These are phyloP conservation scores for Ochropleura leucogaster DNA, from an alignment of 2,888 invertebrate genomes.

Conservation along the genomic window DNA sequence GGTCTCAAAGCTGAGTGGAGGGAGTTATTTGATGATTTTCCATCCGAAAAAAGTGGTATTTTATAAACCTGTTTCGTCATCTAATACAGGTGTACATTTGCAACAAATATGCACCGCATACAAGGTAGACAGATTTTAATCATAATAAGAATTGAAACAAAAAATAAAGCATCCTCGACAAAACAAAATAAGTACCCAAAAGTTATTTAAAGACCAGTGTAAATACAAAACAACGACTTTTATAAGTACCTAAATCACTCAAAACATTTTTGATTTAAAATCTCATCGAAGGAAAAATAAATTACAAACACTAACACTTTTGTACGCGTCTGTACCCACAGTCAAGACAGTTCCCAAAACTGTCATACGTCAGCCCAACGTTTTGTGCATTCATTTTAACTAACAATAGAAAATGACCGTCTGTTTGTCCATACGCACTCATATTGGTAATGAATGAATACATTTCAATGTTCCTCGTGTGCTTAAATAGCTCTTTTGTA, in stretches of 20 bases:
- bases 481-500: slow-evolving; percentile 51
- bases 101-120: not conserved
- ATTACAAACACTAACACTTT: not conserved
- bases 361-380: slow-evolving; percentile 34
- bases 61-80: not conserved
- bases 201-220: not conserved
- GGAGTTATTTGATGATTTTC: no score
- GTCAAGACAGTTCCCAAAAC: slow-evolving; percentile 19
- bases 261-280: slow-evolving; percentile 5
- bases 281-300: not conserved
- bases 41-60: not conserved
- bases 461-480: slow-evolving; percentile 37
- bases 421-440: slow-evolving; percentile 47
- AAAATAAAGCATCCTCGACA: not conserved
- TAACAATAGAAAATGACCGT: slow-evolving; percentile 44
- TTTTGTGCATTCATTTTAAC: slow-evolving; percentile 34
- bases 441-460: slow-evolving; percentile 44
- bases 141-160: not conserved
- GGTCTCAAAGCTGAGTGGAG: no score
- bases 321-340: slow-evolving; percentile 33
- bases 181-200: not conserved
- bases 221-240: not conserved
- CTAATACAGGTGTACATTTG: not conserved
- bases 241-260: not conserved
- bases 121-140: not conserved